Conservation (phyloP, 1,140 invertebrate genomes). For the Hestina assimilis region DNA sequence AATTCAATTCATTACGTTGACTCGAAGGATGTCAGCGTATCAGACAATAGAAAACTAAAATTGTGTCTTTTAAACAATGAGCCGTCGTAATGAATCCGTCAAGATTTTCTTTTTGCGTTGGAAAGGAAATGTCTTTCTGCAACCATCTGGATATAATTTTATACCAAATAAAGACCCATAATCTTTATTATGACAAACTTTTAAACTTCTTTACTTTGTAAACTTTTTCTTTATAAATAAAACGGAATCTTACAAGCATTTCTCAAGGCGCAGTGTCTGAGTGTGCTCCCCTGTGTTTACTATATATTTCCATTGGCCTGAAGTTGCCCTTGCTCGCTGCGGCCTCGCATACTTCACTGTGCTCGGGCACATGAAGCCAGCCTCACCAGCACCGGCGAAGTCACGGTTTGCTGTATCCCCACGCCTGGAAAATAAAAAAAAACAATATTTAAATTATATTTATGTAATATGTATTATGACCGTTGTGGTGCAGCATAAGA, state of each 20-base stretch:
- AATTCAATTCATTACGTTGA: no score
- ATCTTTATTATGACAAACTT: no score
- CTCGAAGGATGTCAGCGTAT: no score
- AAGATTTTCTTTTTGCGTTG: no score
- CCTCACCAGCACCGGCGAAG: constrained; percentile 78
- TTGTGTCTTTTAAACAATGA: no score
- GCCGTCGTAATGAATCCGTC: no score
- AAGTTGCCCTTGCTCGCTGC: constrained; percentile 88
- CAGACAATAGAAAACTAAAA: no score
- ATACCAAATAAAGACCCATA: no score
- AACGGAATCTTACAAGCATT: constrained; percentile 83
- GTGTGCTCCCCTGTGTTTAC: constrained; percentile 92
- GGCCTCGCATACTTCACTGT: constrained; percentile 90
- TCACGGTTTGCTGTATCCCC: constrained; percentile 72
- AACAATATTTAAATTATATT: not conserved
- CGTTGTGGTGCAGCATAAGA: no score
- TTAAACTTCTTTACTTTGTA: no score
- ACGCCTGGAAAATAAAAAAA: constrained; percentile 67
- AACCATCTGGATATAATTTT: no score
- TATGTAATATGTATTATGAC: not conserved
- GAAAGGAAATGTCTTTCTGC: no score
- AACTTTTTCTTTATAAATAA: not conserved
- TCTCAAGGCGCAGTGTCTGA: constrained; percentile 90
- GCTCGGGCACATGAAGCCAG: constrained; percentile 89
- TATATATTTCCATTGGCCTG: constrained; percentile 91